Percentiles rank a stretch among this genome's conserved stretches.
phyloP scores from a whole-genome alignment of 2,797 vertebrate genomes.

The Gallinago stenura region DNA sequence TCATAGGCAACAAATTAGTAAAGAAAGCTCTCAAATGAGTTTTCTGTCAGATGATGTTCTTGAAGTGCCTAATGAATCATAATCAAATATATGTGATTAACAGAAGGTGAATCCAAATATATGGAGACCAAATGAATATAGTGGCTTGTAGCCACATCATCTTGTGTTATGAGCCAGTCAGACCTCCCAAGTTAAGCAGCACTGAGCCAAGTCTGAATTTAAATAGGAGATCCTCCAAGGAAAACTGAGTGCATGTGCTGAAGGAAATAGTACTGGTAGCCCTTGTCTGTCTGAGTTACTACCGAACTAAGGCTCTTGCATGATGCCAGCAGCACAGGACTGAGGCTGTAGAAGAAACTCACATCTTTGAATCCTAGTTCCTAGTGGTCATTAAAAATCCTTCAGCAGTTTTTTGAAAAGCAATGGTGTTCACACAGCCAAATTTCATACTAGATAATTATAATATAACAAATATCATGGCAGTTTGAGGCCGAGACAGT shows the following conservation, averaged over 20 bases:
- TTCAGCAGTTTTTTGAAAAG: not conserved
- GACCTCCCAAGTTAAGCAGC: slow-evolving; percentile 52
- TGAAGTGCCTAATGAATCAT: not conserved
- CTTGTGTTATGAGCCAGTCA: not conserved
- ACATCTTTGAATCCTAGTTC: not conserved
- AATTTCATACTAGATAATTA: not conserved
- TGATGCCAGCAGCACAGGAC: not conserved
- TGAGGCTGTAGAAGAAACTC: not conserved
- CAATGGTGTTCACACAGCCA: not conserved
- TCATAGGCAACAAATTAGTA: not conserved
- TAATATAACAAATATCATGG: not conserved
- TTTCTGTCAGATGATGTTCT: not conserved
- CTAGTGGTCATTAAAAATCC: not conserved
- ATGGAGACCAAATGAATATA: not conserved
- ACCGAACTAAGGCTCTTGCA: not conserved
- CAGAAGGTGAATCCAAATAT: slow-evolving; percentile 20
- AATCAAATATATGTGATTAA: not conserved
- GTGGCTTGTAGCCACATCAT: not conserved
- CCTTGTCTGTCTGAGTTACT: slow-evolving; percentile 49
- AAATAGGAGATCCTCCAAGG: slow-evolving; percentile 53
- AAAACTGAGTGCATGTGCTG: slow-evolving; percentile 8
- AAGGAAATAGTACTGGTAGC: slow-evolving; percentile 43
- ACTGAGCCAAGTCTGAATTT: slow-evolving; percentile 51
- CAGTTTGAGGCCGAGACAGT: not conserved
- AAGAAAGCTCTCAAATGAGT: not conserved